Evolutionary conservation across 1,140 invertebrate species (phyloP).

Genomic region (Calephelis nemesis): DNA sequence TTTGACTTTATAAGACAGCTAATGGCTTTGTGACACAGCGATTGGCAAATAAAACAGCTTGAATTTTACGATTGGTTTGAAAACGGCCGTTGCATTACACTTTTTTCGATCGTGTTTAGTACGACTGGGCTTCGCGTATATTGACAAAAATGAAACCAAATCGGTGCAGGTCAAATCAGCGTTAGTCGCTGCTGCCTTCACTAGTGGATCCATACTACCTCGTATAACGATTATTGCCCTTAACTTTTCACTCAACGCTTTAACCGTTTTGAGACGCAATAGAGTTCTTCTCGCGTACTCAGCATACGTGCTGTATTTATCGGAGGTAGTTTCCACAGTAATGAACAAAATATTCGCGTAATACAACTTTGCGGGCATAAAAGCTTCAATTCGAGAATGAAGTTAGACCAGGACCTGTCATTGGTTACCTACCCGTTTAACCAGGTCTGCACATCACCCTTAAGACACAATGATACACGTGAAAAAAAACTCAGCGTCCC

Average conservation of each 20-base stretch:
- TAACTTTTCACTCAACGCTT: constrained; percentile 33
- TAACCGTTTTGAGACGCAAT: constrained; percentile 30
- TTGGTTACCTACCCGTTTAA: constrained; percentile 26
- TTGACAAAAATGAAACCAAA: constrained; percentile 34
- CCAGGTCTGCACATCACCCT: too few relatives aligned
- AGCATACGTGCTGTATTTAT: constrained; percentile 27
- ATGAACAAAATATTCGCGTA: constrained; percentile 31
- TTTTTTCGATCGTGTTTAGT: too few relatives aligned
- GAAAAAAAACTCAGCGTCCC: constrained; percentile 31
- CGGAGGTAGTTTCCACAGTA: constrained; percentile 26
- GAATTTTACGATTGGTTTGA: too few relatives aligned
- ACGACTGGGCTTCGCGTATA: constrained; percentile 22
- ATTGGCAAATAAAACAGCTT: too few relatives aligned
- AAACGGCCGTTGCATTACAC: too few relatives aligned
- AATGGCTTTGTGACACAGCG: too few relatives aligned
- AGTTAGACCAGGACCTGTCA: constrained; percentile 32
- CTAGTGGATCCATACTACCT: constrained; percentile 26
- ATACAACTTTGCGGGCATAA: constrained; percentile 28
- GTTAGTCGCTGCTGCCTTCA: constrained; percentile 30
- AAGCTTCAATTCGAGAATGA: constrained; percentile 25
- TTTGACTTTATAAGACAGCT: too few relatives aligned
- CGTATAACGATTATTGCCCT: constrained; percentile 28
- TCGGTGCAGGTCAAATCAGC: constrained; percentile 24
- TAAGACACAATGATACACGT: constrained; percentile 28
- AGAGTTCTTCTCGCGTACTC: constrained; percentile 32